Evolutionary conservation across 2,888 invertebrate species (phyloP).

Genomic region (Isoperla grammatica): DNA sequence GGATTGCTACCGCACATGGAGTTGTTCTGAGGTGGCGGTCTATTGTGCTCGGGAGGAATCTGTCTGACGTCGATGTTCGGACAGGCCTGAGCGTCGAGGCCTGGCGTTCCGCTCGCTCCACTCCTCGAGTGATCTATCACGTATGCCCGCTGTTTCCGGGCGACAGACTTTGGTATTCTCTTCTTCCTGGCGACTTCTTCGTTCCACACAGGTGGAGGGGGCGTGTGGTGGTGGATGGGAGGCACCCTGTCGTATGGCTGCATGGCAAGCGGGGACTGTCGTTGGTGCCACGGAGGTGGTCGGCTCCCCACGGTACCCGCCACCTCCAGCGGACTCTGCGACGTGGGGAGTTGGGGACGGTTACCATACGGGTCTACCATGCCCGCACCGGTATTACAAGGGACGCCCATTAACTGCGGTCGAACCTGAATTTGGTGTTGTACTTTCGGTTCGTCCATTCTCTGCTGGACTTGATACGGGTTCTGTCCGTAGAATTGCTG

Average conservation of each 20-base stretch:
- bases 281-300: constrained; percentile 28
- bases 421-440: constrained; percentile 37
- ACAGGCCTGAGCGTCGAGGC: constrained; percentile 40
- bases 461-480: constrained; percentile 23
- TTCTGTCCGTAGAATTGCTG: constrained; percentile 21
- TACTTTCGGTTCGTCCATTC: constrained; percentile 21
- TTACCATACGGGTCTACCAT: not conserved
- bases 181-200: constrained; percentile 57
- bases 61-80: constrained; percentile 56
- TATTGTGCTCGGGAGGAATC: constrained; percentile 46
- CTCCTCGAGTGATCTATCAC: constrained; percentile 41
- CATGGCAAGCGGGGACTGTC: not conserved
- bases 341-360: not conserved
- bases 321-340: not conserved
- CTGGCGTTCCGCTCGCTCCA: constrained; percentile 5
- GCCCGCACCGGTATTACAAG: not conserved
- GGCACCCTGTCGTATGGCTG: constrained; percentile 60
- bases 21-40: constrained; percentile 37
- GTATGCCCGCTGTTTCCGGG: constrained; percentile 50
- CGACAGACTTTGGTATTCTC: constrained; percentile 38
- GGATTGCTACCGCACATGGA: constrained; percentile 37
- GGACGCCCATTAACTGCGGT: constrained; percentile 29
- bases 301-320: not conserved
- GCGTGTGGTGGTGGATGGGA: constrained; percentile 64
- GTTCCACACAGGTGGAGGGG: constrained; percentile 51